Conservation (phyloP, 2,888 invertebrate genomes). For the Timandra comae region DNA sequence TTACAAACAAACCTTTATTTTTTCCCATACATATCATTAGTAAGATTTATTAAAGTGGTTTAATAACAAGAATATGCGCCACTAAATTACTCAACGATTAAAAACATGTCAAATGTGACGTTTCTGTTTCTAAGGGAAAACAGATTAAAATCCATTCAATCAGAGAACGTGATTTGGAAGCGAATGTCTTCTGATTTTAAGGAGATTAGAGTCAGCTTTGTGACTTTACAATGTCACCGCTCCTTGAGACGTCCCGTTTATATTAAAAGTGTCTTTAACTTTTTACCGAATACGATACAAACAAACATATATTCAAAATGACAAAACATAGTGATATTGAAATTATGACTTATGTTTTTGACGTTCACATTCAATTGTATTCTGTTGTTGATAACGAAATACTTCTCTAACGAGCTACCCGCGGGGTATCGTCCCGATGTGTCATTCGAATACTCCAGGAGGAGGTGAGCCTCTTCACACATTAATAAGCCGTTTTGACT, state of each 20-base stretch:
- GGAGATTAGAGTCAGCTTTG: slow-evolving; percentile 59
- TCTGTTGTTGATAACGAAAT: slow-evolving; percentile 55
- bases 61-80: slow-evolving; percentile 42
- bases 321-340: slow-evolving; percentile 43
- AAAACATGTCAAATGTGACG: slow-evolving; percentile 39
- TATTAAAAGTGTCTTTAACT: slow-evolving; percentile 36
- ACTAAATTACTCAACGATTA: slow-evolving; percentile 67
- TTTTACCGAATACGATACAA: slow-evolving; percentile 36
- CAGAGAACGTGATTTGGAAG: slow-evolving; percentile 62
- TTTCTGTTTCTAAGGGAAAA: slow-evolving; percentile 51
- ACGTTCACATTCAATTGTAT: slow-evolving; percentile 72
- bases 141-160: slow-evolving; percentile 68
- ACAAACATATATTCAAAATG: slow-evolving; percentile 30
- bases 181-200: slow-evolving; percentile 60
- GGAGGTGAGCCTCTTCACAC: slow-evolving; percentile 72
- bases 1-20: no score
- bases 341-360: slow-evolving; percentile 66
- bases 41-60: no score
- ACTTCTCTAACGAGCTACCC: slow-evolving; percentile 62
- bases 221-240: slow-evolving; percentile 43
- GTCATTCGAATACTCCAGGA: slow-evolving; percentile 42
- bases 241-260: slow-evolving; percentile 41
- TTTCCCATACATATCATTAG: no score
- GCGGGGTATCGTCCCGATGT: slow-evolving; percentile 62
- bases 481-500: slow-evolving; percentile 72